Percentiles rank a stretch among this genome's conserved stretches.
These are phyloP conservation scores for Catotricha subobsoleta DNA, from an alignment of 2,888 invertebrate species.

Conservation along the genomic window DNA sequence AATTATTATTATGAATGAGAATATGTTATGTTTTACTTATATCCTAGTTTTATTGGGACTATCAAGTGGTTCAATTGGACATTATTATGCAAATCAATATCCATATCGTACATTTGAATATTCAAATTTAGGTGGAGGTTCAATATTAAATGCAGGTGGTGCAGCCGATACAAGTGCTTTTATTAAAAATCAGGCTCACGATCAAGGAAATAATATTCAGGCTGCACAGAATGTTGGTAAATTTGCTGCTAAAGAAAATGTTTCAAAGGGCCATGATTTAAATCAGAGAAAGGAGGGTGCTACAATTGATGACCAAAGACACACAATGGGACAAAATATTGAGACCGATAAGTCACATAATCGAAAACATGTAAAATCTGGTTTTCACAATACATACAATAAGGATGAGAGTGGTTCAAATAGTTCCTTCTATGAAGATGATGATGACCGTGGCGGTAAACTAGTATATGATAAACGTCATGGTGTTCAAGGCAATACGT, in stretches of 20 bases:
- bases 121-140: background rate
- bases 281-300: conserved; percentile 8
- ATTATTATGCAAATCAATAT: conserved; percentile 10
- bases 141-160: background rate
- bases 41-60: too few relatives aligned
- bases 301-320: conserved; percentile 7
- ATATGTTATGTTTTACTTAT: too few relatives aligned
- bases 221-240: conserved; percentile 5
- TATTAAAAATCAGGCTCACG: conserved; percentile 9
- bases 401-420: conserved; percentile 53
- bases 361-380: conserved; percentile 49
- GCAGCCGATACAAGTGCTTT: conserved; percentile 7
- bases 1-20: too few relatives aligned
- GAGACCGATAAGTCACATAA: conserved; percentile 35
- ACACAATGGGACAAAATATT: conserved; percentile 10
- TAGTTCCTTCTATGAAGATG: conserved; percentile 49
- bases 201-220: conserved; percentile 8
- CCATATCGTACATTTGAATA: conserved; percentile 9
- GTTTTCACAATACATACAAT: conserved; percentile 49
- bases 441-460: conserved; percentile 29
- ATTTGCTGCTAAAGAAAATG: conserved; percentile 9
- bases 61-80: background rate
- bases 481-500: conserved; percentile 8
- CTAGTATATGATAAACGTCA: conserved; percentile 18
- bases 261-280: conserved; percentile 8